Percentiles rank a stretch among this genome's conserved stretches.
These are phyloP conservation scores for Microctonus hyperodae DNA, from an alignment of 2,888 invertebrate genomes.

Conservation along the genomic window DNA sequence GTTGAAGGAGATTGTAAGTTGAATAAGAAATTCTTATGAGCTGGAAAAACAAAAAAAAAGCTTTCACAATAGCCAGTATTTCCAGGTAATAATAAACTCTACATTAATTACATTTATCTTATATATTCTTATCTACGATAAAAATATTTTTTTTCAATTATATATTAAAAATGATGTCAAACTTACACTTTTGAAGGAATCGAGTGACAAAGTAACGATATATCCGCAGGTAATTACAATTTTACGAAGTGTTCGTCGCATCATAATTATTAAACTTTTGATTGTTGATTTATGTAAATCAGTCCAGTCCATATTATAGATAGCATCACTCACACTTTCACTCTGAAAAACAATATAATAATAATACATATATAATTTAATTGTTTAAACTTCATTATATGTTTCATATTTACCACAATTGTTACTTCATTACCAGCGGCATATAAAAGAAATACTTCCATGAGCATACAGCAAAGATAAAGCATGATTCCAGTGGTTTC, in stretches of 20 bases:
- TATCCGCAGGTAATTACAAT: slow-evolving; percentile 31
- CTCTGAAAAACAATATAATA: slow-evolving; percentile 30
- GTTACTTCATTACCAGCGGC: slow-evolving; percentile 32
- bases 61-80: too few species aligned
- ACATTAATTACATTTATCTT: too few species aligned
- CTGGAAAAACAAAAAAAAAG: slow-evolving; percentile 22
- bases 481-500: slow-evolving; percentile 25
- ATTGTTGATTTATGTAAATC: slow-evolving; percentile 21
- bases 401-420: slow-evolving; percentile 17
- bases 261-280: slow-evolving; percentile 32
- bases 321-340: slow-evolving; percentile 31
- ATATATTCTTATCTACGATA: too few species aligned
- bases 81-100: too few species aligned
- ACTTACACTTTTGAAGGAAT: slow-evolving; percentile 35
- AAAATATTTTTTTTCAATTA: too few species aligned
- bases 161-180: slow-evolving; percentile 1
- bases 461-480: slow-evolving; percentile 27
- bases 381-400: too few species aligned
- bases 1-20: slow-evolving; percentile 30
- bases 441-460: slow-evolving; percentile 32
- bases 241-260: slow-evolving; percentile 31
- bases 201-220: slow-evolving; percentile 32
- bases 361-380: too few species aligned
- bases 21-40: slow-evolving; percentile 34
- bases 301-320: slow-evolving; percentile 34